A percentile compares a stretch with the other conserved stretches of the same genome.
These are phyloP conservation scores for Ranitomeya variabilis DNA, from an alignment of 2,113 vertebrate genomes.

Conservation along the genomic window DNA sequence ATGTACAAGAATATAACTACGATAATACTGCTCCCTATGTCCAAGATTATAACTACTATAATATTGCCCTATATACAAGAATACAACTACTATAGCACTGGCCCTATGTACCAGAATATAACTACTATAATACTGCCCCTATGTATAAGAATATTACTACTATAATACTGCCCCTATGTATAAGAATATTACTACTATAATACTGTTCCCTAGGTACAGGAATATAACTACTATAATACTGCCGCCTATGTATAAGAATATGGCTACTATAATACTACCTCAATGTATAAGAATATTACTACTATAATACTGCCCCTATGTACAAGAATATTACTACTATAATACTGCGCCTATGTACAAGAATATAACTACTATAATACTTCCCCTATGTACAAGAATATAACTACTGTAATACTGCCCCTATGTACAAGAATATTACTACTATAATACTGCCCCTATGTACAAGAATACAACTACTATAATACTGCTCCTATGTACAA, in stretches of 20 bases:
- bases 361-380: neutral
- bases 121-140: neutral
- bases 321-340: neutral
- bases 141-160: no score
- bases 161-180: no score
- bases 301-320: neutral
- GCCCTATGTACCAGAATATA: neutral
- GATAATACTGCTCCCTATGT: neutral
- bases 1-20: neutral
- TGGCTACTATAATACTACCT: neutral
- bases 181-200: no score
- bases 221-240: no score
- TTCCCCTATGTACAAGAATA: neutral
- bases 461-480: slow-evolving; percentile 4
- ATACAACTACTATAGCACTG: no score
- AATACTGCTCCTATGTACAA: neutral
- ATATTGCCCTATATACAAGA: no score
- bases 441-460: neutral
- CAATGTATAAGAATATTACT: neutral
- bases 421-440: neutral
- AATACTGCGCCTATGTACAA: neutral
- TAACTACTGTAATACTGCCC: neutral
- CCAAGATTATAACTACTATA: neutral
- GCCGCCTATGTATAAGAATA: no score
- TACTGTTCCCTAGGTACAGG: no score